Conservation (phyloP, 92 coral and sea anemone genomes). For the Palythoa caribaeorum region DNA sequence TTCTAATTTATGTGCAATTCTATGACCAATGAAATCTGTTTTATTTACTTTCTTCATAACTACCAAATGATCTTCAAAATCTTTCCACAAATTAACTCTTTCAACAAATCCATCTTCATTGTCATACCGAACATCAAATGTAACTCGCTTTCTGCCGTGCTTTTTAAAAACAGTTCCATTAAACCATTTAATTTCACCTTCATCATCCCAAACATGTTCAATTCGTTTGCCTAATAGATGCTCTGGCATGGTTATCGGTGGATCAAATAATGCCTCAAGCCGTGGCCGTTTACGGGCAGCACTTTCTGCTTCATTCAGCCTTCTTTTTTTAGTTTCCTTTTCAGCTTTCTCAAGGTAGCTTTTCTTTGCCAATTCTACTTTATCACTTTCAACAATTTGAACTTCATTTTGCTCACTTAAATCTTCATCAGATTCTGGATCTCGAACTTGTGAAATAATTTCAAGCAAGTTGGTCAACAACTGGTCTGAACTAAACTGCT, state of each 20-base stretch:
- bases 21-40: conserved; percentile 16
- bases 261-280: conserved; percentile 27
- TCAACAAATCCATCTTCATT: conserved; percentile 34
- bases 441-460: conserved; percentile 19
- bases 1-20: conserved; percentile 34
- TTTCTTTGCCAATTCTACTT: conserved; percentile 21
- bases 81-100: conserved; percentile 24
- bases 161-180: conserved; percentile 8
- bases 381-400: conserved; percentile 11
- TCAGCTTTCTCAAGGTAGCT: conserved; percentile 15
- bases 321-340: conserved; percentile 22
- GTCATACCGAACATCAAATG: conserved; percentile 30
- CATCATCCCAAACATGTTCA: conserved; percentile 10
- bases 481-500: conserved; percentile 25
- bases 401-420: conserved; percentile 21
- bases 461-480: background rate
- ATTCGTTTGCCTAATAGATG: conserved; percentile 21
- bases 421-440: conserved; percentile 23
- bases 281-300: conserved; percentile 32
- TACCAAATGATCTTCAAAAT: conserved; percentile 16
- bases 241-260: conserved; percentile 23
- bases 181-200: conserved; percentile 13
- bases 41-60: conserved; percentile 28
- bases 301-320: conserved; percentile 21
- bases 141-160: conserved; percentile 24